Base-by-base conservation (phyloP, 2,888 invertebrate species). In the Drosophila melanosoma region DNA sequence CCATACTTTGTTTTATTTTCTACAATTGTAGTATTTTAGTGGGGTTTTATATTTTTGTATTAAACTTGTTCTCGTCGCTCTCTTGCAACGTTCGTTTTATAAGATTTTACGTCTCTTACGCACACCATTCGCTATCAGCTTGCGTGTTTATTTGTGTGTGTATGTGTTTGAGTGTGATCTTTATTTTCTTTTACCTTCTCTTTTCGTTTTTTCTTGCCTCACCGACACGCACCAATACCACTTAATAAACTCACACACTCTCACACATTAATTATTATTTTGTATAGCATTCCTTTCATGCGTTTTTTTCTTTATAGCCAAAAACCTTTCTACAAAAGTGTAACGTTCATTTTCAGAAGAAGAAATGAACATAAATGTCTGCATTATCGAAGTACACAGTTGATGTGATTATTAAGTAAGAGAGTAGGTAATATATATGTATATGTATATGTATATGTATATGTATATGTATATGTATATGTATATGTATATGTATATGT, bases 1-100 rank as follows among this genome's bases (percentile, higher is more conserved):
- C 32, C 12, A 48, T 36, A 20, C 12, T 58, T 20, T 36, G 20
- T 48, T 40, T 49, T 23, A 49, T 42, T 66, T 58, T 60, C 26
- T 26, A 17, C 33, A 65, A 49, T 51, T 61, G 33, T 51, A 49
- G 63, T 53, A 68, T 61, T 73, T 65, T 62, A 52, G 33, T 52
- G 45, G 61, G 56, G 77, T 40, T 76, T 76, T 65, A 23, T 65
- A 61, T 69, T 62, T 76, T 69, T 52, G 65, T 60, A 42, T 62
- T 26, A 66, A 76, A 73, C 64, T 73, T 76, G 69, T 76, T 69
- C 76, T 61, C 71, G 45, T 23, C 74, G 65, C 76, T 69, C 76
- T 69, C 73, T 45, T 5, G 48, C 23, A 40, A 17, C 68, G 45
- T 54, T 29, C 58, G 61, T 74, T 60, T 60, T 54, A 49, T 75